A percentile compares a stretch with the other conserved stretches of the same genome.
Evolutionary conservation across 2,888 invertebrate genomes (phyloP).

Genomic region (Isoperla grammatica): DNA sequence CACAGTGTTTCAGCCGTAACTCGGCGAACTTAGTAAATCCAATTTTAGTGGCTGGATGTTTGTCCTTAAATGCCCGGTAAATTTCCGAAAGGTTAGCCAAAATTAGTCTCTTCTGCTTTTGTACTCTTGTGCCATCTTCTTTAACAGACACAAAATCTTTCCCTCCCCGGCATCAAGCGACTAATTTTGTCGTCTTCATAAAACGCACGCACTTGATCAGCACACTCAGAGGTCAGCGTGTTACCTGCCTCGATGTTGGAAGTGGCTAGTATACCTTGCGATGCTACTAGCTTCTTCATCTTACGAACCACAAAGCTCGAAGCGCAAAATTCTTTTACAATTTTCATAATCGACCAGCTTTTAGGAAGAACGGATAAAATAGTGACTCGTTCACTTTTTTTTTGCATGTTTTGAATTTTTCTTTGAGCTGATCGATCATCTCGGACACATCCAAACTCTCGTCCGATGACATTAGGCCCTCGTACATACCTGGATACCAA

Average conservation of each 20-base stretch:
- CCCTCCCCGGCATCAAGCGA: constrained; percentile 22
- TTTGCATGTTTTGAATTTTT: too few species aligned
- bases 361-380: too few species aligned
- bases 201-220: constrained; percentile 20
- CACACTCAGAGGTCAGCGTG: not conserved
- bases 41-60: constrained; percentile 6
- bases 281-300: not conserved
- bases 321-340: not conserved
- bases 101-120: constrained; percentile 9
- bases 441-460: too few species aligned
- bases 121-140: not conserved
- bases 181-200: constrained; percentile 25
- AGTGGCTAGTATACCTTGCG: not conserved
- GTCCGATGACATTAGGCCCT: too few species aligned
- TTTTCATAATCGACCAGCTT: too few species aligned
- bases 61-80: constrained; percentile 11
- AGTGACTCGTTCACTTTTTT: too few species aligned
- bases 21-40: constrained; percentile 23
- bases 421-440: too few species aligned
- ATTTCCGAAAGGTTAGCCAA: not conserved
- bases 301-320: too few species aligned
- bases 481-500: too few species aligned
- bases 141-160: constrained; percentile 26
- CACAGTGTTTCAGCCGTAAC: constrained; percentile 16
- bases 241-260: not conserved